phyloP scores from a whole-genome alignment of 2,113 vertebrate species.

The Sitta europaea region DNA sequence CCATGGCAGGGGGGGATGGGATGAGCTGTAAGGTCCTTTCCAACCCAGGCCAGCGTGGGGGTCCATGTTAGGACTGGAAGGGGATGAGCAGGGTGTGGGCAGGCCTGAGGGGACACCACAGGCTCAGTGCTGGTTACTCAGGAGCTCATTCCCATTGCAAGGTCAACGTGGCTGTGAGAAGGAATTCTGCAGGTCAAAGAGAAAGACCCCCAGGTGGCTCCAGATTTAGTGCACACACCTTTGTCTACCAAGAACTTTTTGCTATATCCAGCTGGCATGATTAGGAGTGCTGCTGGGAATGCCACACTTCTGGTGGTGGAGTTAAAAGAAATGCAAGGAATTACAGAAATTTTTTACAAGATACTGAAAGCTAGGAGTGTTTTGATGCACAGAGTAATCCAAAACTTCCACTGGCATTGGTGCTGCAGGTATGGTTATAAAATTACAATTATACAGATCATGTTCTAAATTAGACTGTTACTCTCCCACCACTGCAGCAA shows the following conservation, averaged over 20 bases:
- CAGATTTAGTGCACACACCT: not conserved
- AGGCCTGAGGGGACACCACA: not conserved
- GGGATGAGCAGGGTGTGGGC: not conserved
- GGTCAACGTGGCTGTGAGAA: accelerated
- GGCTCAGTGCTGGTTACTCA: not conserved
- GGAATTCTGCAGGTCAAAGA: not conserved
- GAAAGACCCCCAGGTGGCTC: not conserved
- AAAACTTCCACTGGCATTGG: not conserved
- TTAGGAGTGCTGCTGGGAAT: not conserved
- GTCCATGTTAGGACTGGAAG: not conserved
- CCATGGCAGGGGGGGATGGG: not conserved
- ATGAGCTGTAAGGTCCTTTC: not conserved
- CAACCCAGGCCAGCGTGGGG: not conserved
- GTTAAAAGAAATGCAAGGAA: not conserved
- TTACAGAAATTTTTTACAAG: not conserved
- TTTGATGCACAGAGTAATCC: not conserved
- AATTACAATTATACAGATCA: not conserved
- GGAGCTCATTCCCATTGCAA: not conserved
- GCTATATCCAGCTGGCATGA: accelerated
- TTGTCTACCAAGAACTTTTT: not conserved
- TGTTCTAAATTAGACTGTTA: not conserved
- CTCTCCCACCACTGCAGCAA: not conserved
- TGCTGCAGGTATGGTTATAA: not conserved
- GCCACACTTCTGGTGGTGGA: not conserved
- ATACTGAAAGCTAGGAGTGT: not conserved